Base-by-base conservation (phyloP, 2,888 invertebrate genomes). In the Xestia rhomboidea region DNA sequence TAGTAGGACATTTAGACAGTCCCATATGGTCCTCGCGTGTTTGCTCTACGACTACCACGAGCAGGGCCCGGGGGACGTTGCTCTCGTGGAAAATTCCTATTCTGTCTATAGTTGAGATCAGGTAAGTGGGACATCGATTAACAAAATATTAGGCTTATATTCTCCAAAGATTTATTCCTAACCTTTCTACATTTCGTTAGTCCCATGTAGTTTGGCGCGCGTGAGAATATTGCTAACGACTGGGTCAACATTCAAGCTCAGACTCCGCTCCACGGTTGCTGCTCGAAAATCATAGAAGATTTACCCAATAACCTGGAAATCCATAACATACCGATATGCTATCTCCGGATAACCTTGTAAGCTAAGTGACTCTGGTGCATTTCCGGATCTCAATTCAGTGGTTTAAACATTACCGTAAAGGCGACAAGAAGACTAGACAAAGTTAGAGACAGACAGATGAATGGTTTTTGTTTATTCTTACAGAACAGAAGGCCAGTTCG, bases 401-500 rank as follows among this genome's bases (percentile, higher is more conserved):
- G 27, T 57, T 27, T 30, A 57, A 57, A 49, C 2, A 21, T 24
- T 8, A 24, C 7, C 49, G 24, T 0, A 13, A 5, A 13, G 11
- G n/a, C 11, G n/a, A n/a, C 57, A 57, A 57, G 60, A 60, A 30
- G 2, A 57, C 27, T 27, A 57, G 27, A 30, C 30, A 21, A 60
- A 30, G 21, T 60, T 18, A 30, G 60, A 60, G 60, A 60, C 60
- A 62, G 30, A 34, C 21, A 21, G 8, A 24, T 34, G 30, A 30
- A 49, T 30, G 21, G 49, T 38, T 54, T 24, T 74, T 57, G 0
- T 69, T 63, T 18, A 24, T 51, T 13, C 68, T 94, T 94, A 3
- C 93, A 98, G 99, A 83, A 99, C 99, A 2, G 99, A 99, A 93
- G 99, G 99, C 10, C 97, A 99, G 82, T 99, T 99, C 93, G 99